Evolutionary conservation across 2,113 vertebrate species (phyloP).

Genomic region (Sigmodon hispidus): DNA sequence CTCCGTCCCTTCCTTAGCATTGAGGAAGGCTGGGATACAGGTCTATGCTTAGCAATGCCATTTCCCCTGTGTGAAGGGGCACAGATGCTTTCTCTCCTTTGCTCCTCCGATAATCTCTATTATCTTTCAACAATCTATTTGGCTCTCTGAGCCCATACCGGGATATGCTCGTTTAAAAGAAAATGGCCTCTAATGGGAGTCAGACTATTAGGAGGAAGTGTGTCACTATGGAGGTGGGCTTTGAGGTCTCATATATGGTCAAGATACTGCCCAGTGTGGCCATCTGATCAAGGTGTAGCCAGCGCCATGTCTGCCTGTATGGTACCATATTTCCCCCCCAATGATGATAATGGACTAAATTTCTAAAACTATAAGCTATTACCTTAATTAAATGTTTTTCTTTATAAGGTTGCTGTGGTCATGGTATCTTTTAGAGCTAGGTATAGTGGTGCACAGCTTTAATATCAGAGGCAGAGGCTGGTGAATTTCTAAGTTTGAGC

Average conservation of each 20-base stretch:
- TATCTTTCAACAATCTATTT: not conserved
- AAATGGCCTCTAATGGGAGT: not conserved
- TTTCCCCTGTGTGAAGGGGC: not conserved
- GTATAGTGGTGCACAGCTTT: too few species aligned
- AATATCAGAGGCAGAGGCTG: too few species aligned
- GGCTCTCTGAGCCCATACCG: not conserved
- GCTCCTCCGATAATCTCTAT: not conserved
- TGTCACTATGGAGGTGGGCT: not conserved
- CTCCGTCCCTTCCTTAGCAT: not conserved
- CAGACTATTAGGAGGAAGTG: not conserved
- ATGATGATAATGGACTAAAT: not conserved
- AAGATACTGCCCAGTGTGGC: not conserved
- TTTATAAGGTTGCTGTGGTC: not conserved
- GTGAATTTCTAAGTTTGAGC: too few species aligned
- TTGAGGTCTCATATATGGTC: not conserved
- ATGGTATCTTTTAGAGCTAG: not conserved
- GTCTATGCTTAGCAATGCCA: not conserved
- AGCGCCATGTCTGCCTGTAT: not conserved
- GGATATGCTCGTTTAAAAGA: not conserved
- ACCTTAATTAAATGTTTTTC: not conserved
- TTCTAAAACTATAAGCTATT: not conserved
- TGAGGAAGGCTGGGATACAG: not conserved
- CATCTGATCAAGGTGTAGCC: not conserved
- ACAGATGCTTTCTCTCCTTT: not conserved
- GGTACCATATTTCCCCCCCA: rapidly evolving